Evolutionary conservation across 2,888 invertebrate genomes (phyloP), one percentile per base, ranked within the genome.

Genomic region (Congeria kusceri): DNA sequence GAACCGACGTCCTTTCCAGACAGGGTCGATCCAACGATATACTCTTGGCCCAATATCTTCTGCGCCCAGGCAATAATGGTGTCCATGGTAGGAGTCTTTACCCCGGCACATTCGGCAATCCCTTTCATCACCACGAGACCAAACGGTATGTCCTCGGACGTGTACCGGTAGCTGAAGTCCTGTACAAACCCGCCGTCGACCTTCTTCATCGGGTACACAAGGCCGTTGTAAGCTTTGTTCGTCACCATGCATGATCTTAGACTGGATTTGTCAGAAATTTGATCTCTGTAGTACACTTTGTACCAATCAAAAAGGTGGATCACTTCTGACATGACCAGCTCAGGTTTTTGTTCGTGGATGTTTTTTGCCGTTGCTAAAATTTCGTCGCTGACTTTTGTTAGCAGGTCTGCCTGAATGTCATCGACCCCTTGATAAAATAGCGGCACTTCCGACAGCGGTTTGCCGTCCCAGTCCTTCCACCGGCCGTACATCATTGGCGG

Each of bases 401-500:
- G 68, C 4, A 86, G 57, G 7, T 81, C 72, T 0, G 89, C 90
- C 47, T 86, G 80, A 7, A 49, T 46, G n/a, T 89, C 84, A 62
- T 87, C 79, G 0, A 90, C 76, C 3, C 91, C 91, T 76, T 91
- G 87, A 71, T 91, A 91, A 64, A 91, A 90, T 9, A 90, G 58
- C 11, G 90, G 90, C 1, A 83, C 78, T 32, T 87, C 79, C 5
- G 66, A 63, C 23, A 89, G 15, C 0, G 88, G 86, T 20, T 87
- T 73, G 3, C 88, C 88, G 67, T 90, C 87, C 87, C 87, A 91
- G 29, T 86, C 64, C 18, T 72, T 69, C 90, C 91, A 91, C 39
- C 74, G 66, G 1, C 89, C 89, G 61, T 89, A 90, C 83, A 91
- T 79, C 27, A 91, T 70, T 3, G 89, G 87, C 2, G 90, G 89